phyloP scores from a whole-genome alignment of 2,113 vertebrate genomes.

The Phalacrocorax carbo region DNA sequence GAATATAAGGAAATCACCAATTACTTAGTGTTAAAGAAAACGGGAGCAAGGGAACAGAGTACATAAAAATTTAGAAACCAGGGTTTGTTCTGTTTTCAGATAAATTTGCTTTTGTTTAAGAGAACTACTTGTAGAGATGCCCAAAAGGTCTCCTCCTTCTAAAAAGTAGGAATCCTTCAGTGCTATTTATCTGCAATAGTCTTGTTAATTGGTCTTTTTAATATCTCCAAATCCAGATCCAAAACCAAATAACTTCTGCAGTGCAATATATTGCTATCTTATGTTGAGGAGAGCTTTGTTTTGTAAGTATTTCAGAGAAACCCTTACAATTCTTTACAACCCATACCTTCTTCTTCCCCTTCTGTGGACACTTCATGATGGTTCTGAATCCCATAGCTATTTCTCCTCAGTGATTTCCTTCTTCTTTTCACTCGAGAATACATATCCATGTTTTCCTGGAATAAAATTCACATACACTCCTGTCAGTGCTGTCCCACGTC shows the following conservation, averaged over 20 bases:
- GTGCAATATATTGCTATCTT: background rate
- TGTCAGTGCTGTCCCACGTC: background rate
- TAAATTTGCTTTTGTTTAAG: background rate
- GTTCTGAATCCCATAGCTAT: constrained; percentile 90
- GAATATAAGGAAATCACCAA: background rate
- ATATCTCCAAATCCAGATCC: background rate
- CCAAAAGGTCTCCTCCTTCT: background rate
- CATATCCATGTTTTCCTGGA: constrained; percentile 99
- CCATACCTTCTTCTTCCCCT: constrained; percentile 88
- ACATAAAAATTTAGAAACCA: background rate
- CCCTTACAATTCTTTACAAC: constrained; percentile 37
- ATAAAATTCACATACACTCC: background rate
- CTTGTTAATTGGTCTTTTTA: background rate
- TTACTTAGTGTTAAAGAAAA: background rate
- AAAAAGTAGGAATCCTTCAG: background rate
- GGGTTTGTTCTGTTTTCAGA: background rate
- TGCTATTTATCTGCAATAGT: background rate
- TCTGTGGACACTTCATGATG: constrained; percentile 95
- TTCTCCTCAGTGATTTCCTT: constrained; percentile 91
- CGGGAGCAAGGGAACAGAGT: background rate
- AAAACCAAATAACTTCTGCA: background rate
- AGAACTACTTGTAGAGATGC: background rate
- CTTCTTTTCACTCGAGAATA: constrained; percentile 97
- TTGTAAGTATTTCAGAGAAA: background rate
- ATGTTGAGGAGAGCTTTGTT: background rate